Base-by-base conservation (phyloP, 2,113 vertebrate genomes). In the Amblyornis subalaris region DNA sequence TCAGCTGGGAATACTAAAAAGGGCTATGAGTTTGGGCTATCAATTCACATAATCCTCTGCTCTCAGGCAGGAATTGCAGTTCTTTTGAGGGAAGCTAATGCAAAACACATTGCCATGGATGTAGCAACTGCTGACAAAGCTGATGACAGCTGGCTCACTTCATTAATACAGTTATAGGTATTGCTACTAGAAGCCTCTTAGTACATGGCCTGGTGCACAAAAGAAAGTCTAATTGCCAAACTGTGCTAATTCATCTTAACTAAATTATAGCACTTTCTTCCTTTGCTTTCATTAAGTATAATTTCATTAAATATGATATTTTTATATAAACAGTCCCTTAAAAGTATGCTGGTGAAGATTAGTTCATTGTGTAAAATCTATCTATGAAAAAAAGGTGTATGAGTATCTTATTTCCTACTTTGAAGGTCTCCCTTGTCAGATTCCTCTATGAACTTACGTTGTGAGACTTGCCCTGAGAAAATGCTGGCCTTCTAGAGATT, bases 61-160 rank as follows among this genome's bases (percentile, higher is more conserved):
- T 95, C 61, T 94, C 76, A 84, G 77, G 42, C 67, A 86, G 79
- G 79, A 88, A 90, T 93, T 87, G 69, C 17, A 73, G 45, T 81
- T 93, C 82, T 95, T 93, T 57, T 64, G 90, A 82, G 66, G 58
- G 85, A 81, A 93, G 76, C 44, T 90, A 76, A 79, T 71, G 64
- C 77, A 92, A 88, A 90, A 72, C 80, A 51, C 44, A 62, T 75
- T 91, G 76, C 60, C 1, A 4, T 45, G 72, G 58, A 90, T 20
- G 2, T 64, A 83, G 74, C 64, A 91, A 77, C 73, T 92, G 70
- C 92, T 96, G 79, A 95, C 72, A 74, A 86, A 91, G 77, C 90
- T 78, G 57, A 60, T 88, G 73, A 60, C 79, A 75, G 64, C 35
- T 72, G 69, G 28, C 76, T 92, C 84, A 89, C 58, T 94, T 84